Evolutionary conservation across 92 coral and sea anemone species (phyloP), one percentile per base, ranked within the genome.

Genomic region (Palythoa grandis): DNA sequence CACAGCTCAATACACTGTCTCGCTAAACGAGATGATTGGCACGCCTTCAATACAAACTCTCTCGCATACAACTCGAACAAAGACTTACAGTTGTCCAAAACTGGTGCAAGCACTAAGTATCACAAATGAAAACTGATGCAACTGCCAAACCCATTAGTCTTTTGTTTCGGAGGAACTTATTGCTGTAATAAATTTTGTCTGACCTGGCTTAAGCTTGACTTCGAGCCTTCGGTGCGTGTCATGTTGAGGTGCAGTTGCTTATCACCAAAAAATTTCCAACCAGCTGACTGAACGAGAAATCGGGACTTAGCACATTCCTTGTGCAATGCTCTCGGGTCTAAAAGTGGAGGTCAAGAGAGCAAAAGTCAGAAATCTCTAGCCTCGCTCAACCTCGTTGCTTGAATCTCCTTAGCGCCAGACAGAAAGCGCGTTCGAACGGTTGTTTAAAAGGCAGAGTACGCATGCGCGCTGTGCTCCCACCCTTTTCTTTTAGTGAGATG

Each of bases 151-250:
- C 17, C 52, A 78, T 47, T 43, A 78, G 16, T 37, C 39, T 25
- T 60, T 11, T 66, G 60, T 15, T 69, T 69, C 16, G 1, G 73
- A 66, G 7, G 74, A 80, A 67, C 60, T 80, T 52, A 47, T 12
- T 69, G 47, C 47, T 22, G 9, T 24, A 69, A 66, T 52, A 67
- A 63, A 63, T 39, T 13, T 24, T 48, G 16, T 65, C 85, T 80
- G 85, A 80, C 85, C 85, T 80, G 85, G 73, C 85, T 80, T 3
- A 80, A 52, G 58, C 63, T 66, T 70, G 74, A 37, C 74, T 53
- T 76, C 82, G 82, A 76, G 13, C 47, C 39, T 29, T 80, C 85
- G 3, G 85, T 43, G 22, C 58, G 70, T 22, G 85, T 80, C 85
- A 80, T 80, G 50, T 80, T 24, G 75, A 20, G 23, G 74, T 76